Evolutionary conservation across 2,113 vertebrate species (phyloP), one percentile per base, ranked within the genome.

Genomic region (Microcebus lehilahytsara): DNA sequence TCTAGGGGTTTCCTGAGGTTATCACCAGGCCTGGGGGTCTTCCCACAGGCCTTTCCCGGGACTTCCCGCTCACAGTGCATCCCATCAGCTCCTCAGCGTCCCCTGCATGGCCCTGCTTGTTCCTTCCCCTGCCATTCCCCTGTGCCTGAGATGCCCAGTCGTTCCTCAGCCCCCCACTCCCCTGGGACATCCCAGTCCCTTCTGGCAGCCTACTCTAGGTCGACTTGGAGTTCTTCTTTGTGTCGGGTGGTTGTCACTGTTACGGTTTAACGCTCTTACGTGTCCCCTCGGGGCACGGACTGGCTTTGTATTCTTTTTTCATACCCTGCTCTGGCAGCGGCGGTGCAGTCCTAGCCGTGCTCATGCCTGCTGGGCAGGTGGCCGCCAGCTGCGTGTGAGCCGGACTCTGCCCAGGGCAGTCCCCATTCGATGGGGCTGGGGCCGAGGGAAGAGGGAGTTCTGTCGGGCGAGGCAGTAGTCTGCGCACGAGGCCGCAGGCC

Each of bases 121-220:
- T 56, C 80, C 27, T 25, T 27, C 9, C 30, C 85, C 6, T 22
- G 16, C 67, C 0, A 5, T 5, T 6, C 49, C 30, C 8, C 1
- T 3, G 6, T 40, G 8, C 64, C 60, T 51, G 16, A 30, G 23
- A 14, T 25, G 5, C 42, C 42, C 58, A 16, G 2, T 9, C 0
- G 0, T 71, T 20, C 27, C 16, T 0, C 13, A 11, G 42, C 22
- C 80, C 32, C 53, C 11, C 2, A 11, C 11, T 34, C 27, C 64
- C 58, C 40, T 49, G 5, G 16, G 32, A 22, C 27, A 10, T 58
- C 32, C 0, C 0, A 1, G 9, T 60, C 53, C 42, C 34, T 83
- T 30, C 13, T 1, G 8, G 9, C 2, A 0, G 16, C 49, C 32
- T 77, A 0, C 49, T 53, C 23, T 11, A 6, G 37, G 16, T n/a